Conservation (phyloP, 2,888 invertebrate species). For the Callyntrura guangdongensis region DNA sequence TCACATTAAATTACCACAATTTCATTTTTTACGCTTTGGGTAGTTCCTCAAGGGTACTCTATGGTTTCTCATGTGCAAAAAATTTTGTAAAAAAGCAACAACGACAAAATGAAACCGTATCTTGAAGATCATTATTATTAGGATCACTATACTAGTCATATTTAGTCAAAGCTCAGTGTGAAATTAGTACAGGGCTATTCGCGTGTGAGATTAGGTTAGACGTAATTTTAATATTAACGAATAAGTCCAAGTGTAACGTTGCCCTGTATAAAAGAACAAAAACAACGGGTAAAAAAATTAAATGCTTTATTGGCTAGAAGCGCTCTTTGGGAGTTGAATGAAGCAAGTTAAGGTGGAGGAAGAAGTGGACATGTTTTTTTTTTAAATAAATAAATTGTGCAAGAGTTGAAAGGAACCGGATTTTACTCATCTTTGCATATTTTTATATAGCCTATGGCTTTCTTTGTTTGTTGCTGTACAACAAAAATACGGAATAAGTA, state of each 20-base stretch:
- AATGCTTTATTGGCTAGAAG: conserved; percentile 40
- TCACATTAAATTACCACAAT: background rate
- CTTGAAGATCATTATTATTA: background rate
- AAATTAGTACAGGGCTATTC: background rate
- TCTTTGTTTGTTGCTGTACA: conserved; percentile 9
- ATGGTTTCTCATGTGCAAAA: background rate
- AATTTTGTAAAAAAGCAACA: background rate
- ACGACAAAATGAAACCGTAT: background rate
- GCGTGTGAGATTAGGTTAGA: too few relatives aligned
- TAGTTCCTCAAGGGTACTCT: conserved; percentile 37
- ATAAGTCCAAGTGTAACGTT: background rate
- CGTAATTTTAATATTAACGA: background rate
- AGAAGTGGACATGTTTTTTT: conserved; percentile 70
- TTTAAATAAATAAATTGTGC: conserved; percentile 72
- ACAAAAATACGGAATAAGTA: background rate
- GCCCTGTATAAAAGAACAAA: conserved; percentile 18
- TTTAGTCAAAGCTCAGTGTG: conserved; percentile 43
- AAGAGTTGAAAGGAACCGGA: conserved; percentile 78
- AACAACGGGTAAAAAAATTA: background rate
- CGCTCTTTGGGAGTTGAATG: background rate
- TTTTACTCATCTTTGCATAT: conserved; percentile 72
- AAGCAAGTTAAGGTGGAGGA: conserved; percentile 53
- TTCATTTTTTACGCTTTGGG: background rate
- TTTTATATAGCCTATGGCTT: conserved; percentile 71
- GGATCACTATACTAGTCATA: conserved; percentile 59